These are phyloP conservation scores for Sminthurides aquaticus DNA, from an alignment of 2,888 invertebrate genomes.

Conservation along the genomic window DNA sequence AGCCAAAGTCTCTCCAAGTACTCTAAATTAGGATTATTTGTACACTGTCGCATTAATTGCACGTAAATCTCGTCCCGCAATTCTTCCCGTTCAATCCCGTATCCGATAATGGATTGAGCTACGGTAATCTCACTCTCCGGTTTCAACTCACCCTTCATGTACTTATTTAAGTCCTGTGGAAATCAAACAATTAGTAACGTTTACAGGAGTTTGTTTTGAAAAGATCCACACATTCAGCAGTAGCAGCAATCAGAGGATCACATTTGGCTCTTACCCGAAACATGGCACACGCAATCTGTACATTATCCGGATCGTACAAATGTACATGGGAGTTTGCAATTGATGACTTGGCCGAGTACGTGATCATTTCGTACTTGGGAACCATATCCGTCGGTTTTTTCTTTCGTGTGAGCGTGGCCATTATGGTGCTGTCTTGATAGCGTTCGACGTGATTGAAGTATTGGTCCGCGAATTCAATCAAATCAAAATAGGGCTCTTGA, in stretches of 20 bases:
- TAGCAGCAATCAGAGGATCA: no score
- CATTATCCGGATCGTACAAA: constrained; percentile 89
- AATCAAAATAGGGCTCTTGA: constrained; percentile 62
- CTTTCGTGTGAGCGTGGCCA: constrained; percentile 75
- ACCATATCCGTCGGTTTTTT: constrained; percentile 69
- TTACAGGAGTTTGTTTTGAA: not conserved
- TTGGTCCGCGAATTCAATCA: constrained; percentile 86
- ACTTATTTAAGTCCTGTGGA: constrained; percentile 75
- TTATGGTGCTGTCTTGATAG: constrained; percentile 77
- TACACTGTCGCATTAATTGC: constrained; percentile 78
- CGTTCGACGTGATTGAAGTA: constrained; percentile 84
- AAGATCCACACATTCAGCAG: no score
- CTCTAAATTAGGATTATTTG: constrained; percentile 77
- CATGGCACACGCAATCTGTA: constrained; percentile 57
- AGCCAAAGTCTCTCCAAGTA: constrained; percentile 82
- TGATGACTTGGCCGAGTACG: constrained; percentile 74
- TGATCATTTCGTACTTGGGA: constrained; percentile 87
- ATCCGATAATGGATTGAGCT: constrained; percentile 74
- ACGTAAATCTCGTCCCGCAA: constrained; percentile 84
- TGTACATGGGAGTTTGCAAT: constrained; percentile 91
- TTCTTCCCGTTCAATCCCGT: constrained; percentile 85
- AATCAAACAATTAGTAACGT: not conserved
- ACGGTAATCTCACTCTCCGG: constrained; percentile 71
- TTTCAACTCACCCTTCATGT: constrained; percentile 80
- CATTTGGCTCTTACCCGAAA: constrained; percentile 66